A percentile compares a stretch with the other conserved stretches of the same genome.
Evolutionary conservation across 1,140 invertebrate genomes (phyloP).

Genomic region (Drosophila santomea): DNA sequence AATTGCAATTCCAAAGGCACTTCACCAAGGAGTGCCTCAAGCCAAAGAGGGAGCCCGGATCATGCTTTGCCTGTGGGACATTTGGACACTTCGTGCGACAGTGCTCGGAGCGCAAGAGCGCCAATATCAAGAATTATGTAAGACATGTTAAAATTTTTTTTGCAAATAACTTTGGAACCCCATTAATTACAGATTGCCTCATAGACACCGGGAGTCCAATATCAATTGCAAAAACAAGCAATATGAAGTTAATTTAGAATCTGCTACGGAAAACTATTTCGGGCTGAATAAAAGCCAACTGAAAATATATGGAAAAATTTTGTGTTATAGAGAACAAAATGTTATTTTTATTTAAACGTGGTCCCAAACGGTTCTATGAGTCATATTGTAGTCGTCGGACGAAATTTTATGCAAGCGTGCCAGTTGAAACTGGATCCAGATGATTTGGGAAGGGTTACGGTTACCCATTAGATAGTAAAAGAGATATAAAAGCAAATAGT

Average conservation of each 20-base stretch:
- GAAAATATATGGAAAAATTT: neutral
- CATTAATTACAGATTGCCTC: constrained; percentile 2
- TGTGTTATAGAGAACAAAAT: neutral
- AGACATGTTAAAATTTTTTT: neutral
- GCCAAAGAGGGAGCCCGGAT: too few relatives aligned
- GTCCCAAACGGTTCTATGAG: too few relatives aligned
- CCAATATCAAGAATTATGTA: neutral
- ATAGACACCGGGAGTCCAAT: constrained; percentile 4
- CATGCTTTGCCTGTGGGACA: too few relatives aligned
- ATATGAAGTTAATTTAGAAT: neutral
- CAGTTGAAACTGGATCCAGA: neutral
- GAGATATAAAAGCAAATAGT: neutral
- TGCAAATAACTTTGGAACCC: neutral
- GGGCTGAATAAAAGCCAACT: constrained; percentile 1
- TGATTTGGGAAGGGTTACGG: too few relatives aligned
- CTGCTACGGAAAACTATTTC: neutral
- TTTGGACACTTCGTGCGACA: neutral
- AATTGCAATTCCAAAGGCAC: too few relatives aligned
- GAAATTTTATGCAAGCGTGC: too few relatives aligned
- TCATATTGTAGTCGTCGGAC: too few relatives aligned
- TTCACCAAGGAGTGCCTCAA: too few relatives aligned
- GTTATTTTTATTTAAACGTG: too few relatives aligned
- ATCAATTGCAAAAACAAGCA: too few relatives aligned
- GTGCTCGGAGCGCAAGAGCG: neutral
- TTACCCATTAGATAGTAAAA: neutral